Evolutionary conservation across 2,113 vertebrate species (phyloP), one percentile per base, ranked within the genome.

Genomic region (Tonatia bakeri): DNA sequence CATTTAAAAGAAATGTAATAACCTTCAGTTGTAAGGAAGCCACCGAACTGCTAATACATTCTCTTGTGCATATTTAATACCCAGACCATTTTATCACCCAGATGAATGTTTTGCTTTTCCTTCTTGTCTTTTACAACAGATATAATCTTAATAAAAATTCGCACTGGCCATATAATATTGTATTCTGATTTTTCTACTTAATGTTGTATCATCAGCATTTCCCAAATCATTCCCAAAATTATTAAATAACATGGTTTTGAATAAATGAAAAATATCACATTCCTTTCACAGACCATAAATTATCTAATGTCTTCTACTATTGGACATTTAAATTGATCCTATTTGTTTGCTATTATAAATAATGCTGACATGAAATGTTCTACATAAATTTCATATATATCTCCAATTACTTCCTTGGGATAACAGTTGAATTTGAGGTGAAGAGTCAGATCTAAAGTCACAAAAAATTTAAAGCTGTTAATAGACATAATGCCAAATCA

Each of bases 171-270:
- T 28, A 47, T 38, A 56, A 65, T 40, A 87, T 38, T 83, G 4
- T 52, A 94, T 43, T 92, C 38, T 90, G 16, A 56, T 59, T 88
- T 96, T 94, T 87, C 54, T 47, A 90, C 10, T 82, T 94, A n/a
- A 67, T 1, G 36, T 76, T 24, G 7, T 69, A 80, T 70, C 7
- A 59, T 56, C n/a, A 61, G 17, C 4, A 79, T 69, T 88, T 79
- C 22, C 22, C 72, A 95, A 50, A 65, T 36, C 26, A 72, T 65
- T 56, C 36, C 17, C 17, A 11, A 91, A 69, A 77, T 89, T 31
- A 36, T 73, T 81, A 70, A 90, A 36, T 15, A 61, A 79, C 6
- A 70, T 15, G 11, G 13, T 50, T 65, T 91, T 87, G 92, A 67
- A 72, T 47, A 76, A 76, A 77, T 56, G 3, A 65, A 91, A 72